Evolutionary conservation across 2,113 vertebrate genomes (phyloP), one percentile per base, ranked within the genome.

Genomic region (Panthera leo): DNA sequence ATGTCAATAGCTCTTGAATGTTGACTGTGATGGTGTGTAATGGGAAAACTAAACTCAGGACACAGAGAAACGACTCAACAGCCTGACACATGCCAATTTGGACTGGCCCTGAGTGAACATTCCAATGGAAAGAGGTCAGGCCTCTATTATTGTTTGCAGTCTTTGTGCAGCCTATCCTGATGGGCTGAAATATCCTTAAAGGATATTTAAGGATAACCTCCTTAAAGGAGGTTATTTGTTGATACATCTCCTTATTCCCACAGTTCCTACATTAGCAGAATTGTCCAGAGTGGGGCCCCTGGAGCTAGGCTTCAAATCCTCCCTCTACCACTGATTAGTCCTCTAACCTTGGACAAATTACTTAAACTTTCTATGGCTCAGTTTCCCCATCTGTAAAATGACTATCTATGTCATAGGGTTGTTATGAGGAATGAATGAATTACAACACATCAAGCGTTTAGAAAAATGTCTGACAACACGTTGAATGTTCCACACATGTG

Each of bases 371-470:
- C 42, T 14, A 34, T 42, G 45, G 34, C 25, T 42, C 58, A 84
- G 61, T 92, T 84, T 88, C 61, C 61, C 71, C 27, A 36, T 70
- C 82, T 42, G 70, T 70, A 67, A 73, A 55, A 73, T 5, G 48
- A 91, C 45, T 58, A 65, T 23, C 3, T 82, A 39, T 82, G 90
- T 89, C 36, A 82, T 18, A 67, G 5, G 27, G 45, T 73, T 75
- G 15, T n/a, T 85, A 42, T 39, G 48, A 93, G 27, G 16, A 68
- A n/a, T 67, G 45, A 80, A 97, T 90, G 58, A 90, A 95, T 97
- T 55, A 42, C 55, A 76, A 8, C 3, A 8, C 29, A 29, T 48
- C 79, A 70, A 68, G 34, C 27, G 36, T 93, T 63, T 95, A 73
- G 80, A 75, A 96, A 67, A 93, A 90, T 90, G 67, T 65, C 71